These are phyloP conservation scores for Prenolepis imparis DNA, from an alignment of 2,888 invertebrate genomes.

Conservation along the genomic window DNA sequence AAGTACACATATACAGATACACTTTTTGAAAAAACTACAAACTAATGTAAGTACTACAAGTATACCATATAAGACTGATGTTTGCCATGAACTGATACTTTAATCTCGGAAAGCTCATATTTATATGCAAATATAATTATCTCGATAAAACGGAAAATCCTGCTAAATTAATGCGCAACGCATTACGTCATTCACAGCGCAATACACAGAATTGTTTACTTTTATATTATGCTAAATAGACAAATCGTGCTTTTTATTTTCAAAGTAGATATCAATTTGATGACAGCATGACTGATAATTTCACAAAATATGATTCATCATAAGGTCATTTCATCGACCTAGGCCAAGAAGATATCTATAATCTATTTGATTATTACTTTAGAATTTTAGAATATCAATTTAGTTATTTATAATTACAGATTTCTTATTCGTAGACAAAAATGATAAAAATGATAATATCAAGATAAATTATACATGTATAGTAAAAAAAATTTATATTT, in stretches of 20 bases:
- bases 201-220: constrained; percentile 67
- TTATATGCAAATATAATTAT: constrained; percentile 60
- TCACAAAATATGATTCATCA: constrained; percentile 33
- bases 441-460: background rate
- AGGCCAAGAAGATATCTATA: constrained; percentile 33
- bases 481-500: too few relatives aligned
- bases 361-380: background rate
- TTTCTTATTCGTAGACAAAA: background rate
- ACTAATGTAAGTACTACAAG: constrained; percentile 16
- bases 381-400: background rate
- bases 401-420: background rate
- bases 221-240: constrained; percentile 56
- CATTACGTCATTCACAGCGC: constrained; percentile 21
- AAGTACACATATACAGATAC: background rate
- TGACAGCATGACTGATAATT: constrained; percentile 43
- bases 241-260: constrained; percentile 40
- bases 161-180: constrained; percentile 36
- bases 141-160: constrained; percentile 21
- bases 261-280: background rate
- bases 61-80: constrained; percentile 23
- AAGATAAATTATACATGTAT: background rate
- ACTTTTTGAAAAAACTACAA: background rate
- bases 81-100: constrained; percentile 60
- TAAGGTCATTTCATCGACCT: constrained; percentile 41
- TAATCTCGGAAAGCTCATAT: constrained; percentile 49